Conservation (phyloP, 2,797 vertebrate genomes). For the Ptychadena robeensis region DNA sequence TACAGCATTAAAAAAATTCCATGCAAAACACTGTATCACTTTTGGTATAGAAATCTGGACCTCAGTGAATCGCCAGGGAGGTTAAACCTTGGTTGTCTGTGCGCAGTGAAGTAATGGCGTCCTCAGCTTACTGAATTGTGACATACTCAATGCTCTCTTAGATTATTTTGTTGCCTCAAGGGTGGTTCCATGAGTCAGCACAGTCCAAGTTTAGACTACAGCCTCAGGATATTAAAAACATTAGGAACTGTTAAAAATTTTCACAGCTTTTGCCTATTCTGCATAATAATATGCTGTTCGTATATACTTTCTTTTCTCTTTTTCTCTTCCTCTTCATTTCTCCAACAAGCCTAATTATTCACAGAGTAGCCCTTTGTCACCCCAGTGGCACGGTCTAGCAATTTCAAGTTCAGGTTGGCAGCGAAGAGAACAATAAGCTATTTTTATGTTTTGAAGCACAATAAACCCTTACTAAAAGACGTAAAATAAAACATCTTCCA, state of each 20-base stretch:
- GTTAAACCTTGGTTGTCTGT: too few species aligned
- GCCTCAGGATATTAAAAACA: too few species aligned
- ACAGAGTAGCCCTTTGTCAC: neutral
- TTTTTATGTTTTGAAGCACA: neutral
- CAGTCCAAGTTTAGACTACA: neutral
- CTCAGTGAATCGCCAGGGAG: too few species aligned
- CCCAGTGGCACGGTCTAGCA: neutral
- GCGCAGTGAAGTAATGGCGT: too few species aligned
- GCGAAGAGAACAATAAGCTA: constrained; percentile 5
- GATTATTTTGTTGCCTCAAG: too few species aligned
- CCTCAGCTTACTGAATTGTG: too few species aligned
- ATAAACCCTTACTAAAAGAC: neutral
- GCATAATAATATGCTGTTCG: neutral
- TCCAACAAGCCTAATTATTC: constrained; percentile 9
- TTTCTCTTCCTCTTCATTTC: neutral
- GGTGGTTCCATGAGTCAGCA: too few species aligned
- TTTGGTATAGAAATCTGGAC: too few species aligned
- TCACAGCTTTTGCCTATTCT: neutral
- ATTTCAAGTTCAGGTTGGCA: neutral
- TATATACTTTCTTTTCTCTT: neutral
- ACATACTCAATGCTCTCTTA: too few species aligned
- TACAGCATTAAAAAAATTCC: too few species aligned
- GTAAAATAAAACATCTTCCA: neutral
- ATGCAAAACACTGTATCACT: too few species aligned
- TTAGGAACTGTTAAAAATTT: neutral